Conservation (phyloP, 2,888 invertebrate species). For the Alsophila aescularia region DNA sequence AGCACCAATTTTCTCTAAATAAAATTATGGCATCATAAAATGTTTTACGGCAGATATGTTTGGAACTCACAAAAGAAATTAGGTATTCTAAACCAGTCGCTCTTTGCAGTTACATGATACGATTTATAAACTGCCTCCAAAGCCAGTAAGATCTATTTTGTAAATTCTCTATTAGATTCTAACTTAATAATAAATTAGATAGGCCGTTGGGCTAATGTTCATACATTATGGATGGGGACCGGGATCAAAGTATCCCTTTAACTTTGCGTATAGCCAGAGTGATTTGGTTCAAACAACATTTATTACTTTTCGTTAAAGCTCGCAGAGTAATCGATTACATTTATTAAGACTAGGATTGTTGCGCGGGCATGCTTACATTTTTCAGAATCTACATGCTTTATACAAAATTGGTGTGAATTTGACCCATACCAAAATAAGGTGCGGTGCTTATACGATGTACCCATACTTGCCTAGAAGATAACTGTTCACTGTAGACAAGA, state of each 20-base stretch:
- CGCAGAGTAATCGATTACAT: neutral
- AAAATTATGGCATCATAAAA: neutral
- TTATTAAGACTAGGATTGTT: too few species aligned
- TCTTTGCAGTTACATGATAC: too few species aligned
- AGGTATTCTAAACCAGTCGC: neutral
- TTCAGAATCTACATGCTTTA: too few species aligned
- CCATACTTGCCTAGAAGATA: too few species aligned
- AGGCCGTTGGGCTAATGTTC: neutral
- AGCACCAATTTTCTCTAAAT: neutral
- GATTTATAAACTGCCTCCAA: neutral
- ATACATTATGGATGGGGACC: slow-evolving; percentile 2
- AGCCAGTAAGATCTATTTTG: neutral
- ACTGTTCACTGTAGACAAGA: too few species aligned
- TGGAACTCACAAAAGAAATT: neutral
- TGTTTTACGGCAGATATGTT: neutral
- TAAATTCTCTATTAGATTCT: neutral
- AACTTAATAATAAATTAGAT: slow-evolving; percentile 1
- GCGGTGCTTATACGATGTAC: too few species aligned
- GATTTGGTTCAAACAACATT: neutral
- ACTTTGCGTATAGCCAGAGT: neutral
- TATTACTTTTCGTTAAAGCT: neutral
- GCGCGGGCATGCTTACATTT: too few species aligned
- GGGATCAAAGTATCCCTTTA: neutral
- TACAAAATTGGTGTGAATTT: too few species aligned
- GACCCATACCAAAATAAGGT: too few species aligned